Evolutionary conservation across 2,888 invertebrate genomes (phyloP), one percentile per base, ranked within the genome.

Genomic region (Sepioteuthis lessoniana): DNA sequence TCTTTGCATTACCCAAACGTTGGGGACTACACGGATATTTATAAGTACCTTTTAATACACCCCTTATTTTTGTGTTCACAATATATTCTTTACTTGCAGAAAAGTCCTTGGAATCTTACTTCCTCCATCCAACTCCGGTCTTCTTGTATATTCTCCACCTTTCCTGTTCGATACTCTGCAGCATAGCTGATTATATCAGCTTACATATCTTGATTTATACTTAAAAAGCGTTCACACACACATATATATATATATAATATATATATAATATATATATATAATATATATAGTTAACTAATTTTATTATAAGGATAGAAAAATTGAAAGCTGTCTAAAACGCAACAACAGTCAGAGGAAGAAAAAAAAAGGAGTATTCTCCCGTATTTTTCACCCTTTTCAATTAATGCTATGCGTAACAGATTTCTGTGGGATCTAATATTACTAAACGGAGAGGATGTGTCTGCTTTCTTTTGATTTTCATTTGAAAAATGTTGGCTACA

Each of bases 401-500:
- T 47, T 37, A 92, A 47, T 92, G 92, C 92, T 92, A 92, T 92
- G 92, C 92, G 35, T 92, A 46, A 42, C 92, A 47, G 42, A 92
- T 92, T 92, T 46, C 47, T 92, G 92, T 92, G 46, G 92, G 92
- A 92, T 92, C 47, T 47, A 35, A 76, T 76, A 92, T 46, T 92
- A 47, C 46, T 92, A 47, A 92, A 21, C 92, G 92, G 47, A 47
- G 47, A 92, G 42, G 92, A 92, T 92, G 92, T 92, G 46, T 35
- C 76, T 76, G 47, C 92, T 92, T 92, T 92, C 42, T 46, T 92
- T 92, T 92, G 46, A 92, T 47, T 92, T 47, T 46, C 47, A 31
- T 47, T 92, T 76, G 76, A 76, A 92, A n/a, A 92, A 92, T 92
- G 92, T 92, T 92, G 42, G 92, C 47, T 92, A n/a, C 92, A 47